Evolutionary conservation across 2,888 invertebrate genomes (phyloP).

Genomic region (Litoditis marina): DNA sequence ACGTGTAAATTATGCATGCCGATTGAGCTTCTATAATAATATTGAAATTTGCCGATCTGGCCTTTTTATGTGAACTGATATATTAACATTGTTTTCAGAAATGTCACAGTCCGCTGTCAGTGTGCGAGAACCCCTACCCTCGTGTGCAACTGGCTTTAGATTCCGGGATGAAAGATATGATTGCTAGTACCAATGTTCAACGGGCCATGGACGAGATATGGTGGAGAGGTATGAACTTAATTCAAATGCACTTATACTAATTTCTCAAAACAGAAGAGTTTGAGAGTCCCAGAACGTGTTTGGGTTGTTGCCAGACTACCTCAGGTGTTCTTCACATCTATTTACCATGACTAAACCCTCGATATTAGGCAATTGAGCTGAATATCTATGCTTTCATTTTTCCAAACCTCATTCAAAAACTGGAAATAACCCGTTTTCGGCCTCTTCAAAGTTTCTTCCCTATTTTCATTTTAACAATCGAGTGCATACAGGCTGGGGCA

Average conservation of each 20-base stretch:
- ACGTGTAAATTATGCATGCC: too few relatives aligned
- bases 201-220: constrained; percentile 29
- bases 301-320: too few relatives aligned
- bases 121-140: constrained; percentile 29
- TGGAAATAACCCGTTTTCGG: too few relatives aligned
- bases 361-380: neutral
- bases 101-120: constrained; percentile 18
- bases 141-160: constrained; percentile 47
- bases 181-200: constrained; percentile 34
- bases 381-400: too few relatives aligned
- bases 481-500: constrained; percentile 38
- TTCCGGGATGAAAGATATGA: constrained; percentile 37
- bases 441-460: too few relatives aligned
- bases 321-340: neutral
- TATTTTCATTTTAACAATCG: too few relatives aligned
- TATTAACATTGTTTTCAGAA: constrained; percentile 24
- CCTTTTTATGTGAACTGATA: neutral
- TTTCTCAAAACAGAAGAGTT: neutral
- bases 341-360: too few relatives aligned
- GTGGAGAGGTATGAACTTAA: constrained; percentile 21
- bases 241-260: neutral
- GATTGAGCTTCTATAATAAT: neutral
- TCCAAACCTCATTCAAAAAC: too few relatives aligned
- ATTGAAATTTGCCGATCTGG: neutral
- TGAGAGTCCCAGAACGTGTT: neutral